Conservation (phyloP, 2,113 vertebrate genomes). For the Hystrix brachyura region DNA sequence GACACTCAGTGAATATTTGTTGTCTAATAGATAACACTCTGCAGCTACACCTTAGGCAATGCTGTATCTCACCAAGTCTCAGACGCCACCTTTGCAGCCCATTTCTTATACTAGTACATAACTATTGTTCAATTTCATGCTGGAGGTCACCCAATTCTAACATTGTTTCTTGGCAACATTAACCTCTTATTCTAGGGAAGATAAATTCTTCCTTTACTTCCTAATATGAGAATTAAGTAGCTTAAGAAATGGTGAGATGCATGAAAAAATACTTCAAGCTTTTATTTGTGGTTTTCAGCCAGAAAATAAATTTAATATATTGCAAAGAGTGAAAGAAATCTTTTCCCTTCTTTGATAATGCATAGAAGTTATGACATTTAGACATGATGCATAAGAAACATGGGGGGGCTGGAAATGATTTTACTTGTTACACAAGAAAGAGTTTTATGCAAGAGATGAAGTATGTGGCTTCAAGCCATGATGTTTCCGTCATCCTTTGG, state of each 20-base stretch:
- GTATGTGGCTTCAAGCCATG: neutral
- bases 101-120: neutral
- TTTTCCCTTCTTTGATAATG: neutral
- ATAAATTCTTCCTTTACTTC: neutral
- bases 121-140: neutral
- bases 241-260: neutral
- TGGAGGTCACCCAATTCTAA: neutral
- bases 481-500: neutral
- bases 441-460: neutral
- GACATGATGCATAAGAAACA: neutral
- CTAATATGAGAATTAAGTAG: neutral
- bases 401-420: neutral
- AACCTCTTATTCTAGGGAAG: neutral
- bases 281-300: neutral
- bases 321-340: neutral
- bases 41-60: neutral
- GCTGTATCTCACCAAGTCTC: neutral
- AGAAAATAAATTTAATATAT: neutral
- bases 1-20: neutral
- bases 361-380: neutral
- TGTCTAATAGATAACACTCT: neutral
- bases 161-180: neutral
- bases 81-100: neutral
- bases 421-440: neutral
- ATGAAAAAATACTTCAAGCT: neutral